A percentile compares a stretch with the other conserved stretches of the same genome.
Conservation (phyloP, 2,797 vertebrate genomes). For the Lagocephalus sceleratus region DNA sequence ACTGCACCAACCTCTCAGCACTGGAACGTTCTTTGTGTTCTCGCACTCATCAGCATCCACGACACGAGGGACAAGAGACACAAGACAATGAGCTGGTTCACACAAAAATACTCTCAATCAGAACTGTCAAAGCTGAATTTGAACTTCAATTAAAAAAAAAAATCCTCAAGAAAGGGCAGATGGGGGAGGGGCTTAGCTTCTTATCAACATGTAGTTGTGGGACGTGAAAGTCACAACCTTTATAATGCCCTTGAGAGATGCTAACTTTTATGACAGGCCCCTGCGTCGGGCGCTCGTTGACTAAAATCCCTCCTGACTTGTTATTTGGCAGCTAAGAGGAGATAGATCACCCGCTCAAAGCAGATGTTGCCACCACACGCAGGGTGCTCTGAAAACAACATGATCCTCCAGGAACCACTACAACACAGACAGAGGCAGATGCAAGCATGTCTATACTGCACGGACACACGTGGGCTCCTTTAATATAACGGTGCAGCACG, state of each 20-base stretch:
- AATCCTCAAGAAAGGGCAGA: background rate
- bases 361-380: slow-evolving; percentile 77
- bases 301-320: slow-evolving; percentile 81
- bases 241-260: slow-evolving; percentile 65
- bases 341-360: slow-evolving; percentile 78
- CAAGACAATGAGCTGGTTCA: too few species aligned
- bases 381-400: slow-evolving; percentile 71
- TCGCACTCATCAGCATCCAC: too few species aligned
- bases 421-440: slow-evolving; percentile 50
- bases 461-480: slow-evolving; percentile 15
- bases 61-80: too few species aligned
- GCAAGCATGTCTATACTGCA: slow-evolving; percentile 23
- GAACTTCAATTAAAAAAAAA: background rate
- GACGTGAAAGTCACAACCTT: slow-evolving; percentile 57
- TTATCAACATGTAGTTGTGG: slow-evolving; percentile 34
- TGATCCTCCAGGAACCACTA: slow-evolving; percentile 76
- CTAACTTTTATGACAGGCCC: slow-evolving; percentile 68
- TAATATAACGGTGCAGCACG: slow-evolving; percentile 37
- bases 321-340: slow-evolving; percentile 80
- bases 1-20: too few species aligned
- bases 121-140: too few species aligned
- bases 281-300: slow-evolving; percentile 71
- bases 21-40: too few species aligned
- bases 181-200: background rate
- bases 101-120: too few species aligned